phyloP scores from a whole-genome alignment of 2,888 invertebrate species.

The Tiliacea citrago region DNA sequence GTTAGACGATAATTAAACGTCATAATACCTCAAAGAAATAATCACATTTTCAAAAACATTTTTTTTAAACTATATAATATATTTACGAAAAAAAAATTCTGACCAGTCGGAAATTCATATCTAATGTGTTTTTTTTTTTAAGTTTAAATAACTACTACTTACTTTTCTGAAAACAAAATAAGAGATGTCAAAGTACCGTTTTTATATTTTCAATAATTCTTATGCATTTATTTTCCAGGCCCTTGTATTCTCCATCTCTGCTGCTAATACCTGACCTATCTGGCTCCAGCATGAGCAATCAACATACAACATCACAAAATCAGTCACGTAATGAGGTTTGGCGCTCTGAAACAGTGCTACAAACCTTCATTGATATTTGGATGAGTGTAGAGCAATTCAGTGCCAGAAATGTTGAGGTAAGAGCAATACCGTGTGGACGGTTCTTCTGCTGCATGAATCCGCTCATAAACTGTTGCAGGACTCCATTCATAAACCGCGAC shows the following conservation, averaged over 20 bases:
- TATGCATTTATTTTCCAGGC: constrained; percentile 72
- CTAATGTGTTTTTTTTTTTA: too few species aligned
- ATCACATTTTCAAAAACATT: too few species aligned
- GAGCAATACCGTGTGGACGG: constrained; percentile 24
- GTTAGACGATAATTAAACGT: too few species aligned
- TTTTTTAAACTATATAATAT: too few species aligned
- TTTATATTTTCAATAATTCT: constrained; percentile 5
- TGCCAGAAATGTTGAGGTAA: constrained; percentile 82
- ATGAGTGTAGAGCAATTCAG: constrained; percentile 90
- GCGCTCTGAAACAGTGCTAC: constrained; percentile 96
- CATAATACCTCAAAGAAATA: too few species aligned
- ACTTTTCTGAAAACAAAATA: neutral
- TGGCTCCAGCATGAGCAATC: constrained; percentile 83
- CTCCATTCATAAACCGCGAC: neutral
- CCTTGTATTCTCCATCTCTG: constrained; percentile 84
- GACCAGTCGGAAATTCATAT: too few species aligned
- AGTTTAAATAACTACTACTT: neutral
- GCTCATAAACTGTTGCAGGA: neutral
- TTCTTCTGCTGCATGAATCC: neutral
- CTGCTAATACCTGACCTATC: constrained; percentile 86
- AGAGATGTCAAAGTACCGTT: neutral
- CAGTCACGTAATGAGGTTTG: constrained; percentile 94
- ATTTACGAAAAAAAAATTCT: too few species aligned
- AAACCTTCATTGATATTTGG: constrained; percentile 96
- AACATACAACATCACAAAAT: constrained; percentile 85